Evolutionary conservation across 2,113 vertebrate genomes (phyloP).

Genomic region (Sapayoa aenigma): DNA sequence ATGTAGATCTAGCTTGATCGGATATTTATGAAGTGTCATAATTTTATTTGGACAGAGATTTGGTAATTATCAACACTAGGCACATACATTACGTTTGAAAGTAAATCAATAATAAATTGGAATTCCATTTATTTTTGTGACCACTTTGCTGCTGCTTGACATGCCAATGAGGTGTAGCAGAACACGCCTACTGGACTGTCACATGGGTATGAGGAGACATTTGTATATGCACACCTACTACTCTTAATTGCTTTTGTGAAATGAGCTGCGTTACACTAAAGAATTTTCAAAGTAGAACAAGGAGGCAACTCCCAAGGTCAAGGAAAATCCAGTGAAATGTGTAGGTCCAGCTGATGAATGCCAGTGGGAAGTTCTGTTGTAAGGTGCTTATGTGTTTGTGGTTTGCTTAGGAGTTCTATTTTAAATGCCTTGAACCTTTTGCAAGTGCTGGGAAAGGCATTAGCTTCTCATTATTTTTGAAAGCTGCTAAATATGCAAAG

Average conservation of each 20-base stretch:
- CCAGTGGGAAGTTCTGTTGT: background rate
- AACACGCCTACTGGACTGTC: background rate
- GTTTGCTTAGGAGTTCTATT: background rate
- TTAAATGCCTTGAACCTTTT: background rate
- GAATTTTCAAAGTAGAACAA: background rate
- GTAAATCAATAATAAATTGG: constrained; percentile 43
- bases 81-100: constrained; percentile 37
- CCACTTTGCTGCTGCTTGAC: background rate
- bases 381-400: background rate
- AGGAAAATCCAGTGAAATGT: background rate
- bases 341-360: background rate
- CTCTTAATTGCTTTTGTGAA: background rate
- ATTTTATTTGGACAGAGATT: constrained; percentile 38
- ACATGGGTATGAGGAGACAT: background rate
- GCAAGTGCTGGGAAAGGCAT: background rate
- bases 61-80: constrained; percentile 19
- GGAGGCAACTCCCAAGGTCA: background rate
- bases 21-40: constrained; percentile 44
- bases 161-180: background rate
- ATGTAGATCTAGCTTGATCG: background rate
- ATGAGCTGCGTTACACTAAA: background rate
- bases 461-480: background rate
- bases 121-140: constrained; percentile 29
- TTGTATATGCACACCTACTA: accelerated
- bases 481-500: background rate